These are phyloP conservation scores for Harpalus rufipes DNA, from an alignment of 2,888 invertebrate species.

Conservation along the genomic window DNA sequence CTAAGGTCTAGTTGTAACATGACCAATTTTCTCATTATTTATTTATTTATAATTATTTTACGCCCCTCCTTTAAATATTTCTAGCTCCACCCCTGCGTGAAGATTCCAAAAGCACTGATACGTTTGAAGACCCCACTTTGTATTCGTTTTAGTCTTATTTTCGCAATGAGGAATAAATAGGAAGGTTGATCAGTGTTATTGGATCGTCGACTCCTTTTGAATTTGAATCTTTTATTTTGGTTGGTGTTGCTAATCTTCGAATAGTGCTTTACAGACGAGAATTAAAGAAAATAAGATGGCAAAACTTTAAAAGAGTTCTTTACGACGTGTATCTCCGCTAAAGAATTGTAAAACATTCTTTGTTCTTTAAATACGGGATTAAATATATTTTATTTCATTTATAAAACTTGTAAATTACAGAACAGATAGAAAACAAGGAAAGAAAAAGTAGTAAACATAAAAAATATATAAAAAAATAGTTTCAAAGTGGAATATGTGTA, in stretches of 20 bases:
- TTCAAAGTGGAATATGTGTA: too few relatives aligned
- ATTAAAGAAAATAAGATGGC: constrained; percentile 24
- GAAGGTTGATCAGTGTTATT: background rate
- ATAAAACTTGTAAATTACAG: background rate
- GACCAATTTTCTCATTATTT: too few relatives aligned
- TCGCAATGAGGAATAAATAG: background rate
- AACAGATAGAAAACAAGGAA: too few relatives aligned
- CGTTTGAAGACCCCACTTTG: constrained; percentile 1
- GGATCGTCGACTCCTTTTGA: background rate
- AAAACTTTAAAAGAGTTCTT: constrained; percentile 25
- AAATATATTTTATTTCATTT: constrained; percentile 13
- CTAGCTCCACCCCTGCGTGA: background rate
- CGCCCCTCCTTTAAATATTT: background rate
- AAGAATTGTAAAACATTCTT: constrained; percentile 16
- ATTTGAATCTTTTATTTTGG: constrained; percentile 7
- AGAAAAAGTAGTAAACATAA: too few relatives aligned
- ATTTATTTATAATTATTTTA: too few relatives aligned
- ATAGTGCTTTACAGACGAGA: constrained; percentile 6
- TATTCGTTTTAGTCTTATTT: background rate
- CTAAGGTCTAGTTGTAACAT: too few relatives aligned
- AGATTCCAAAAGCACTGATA: background rate
- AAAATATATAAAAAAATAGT: too few relatives aligned
- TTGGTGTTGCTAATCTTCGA: constrained; percentile 12
- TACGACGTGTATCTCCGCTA: background rate
- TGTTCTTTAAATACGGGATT: constrained; percentile 4